These are phyloP conservation scores for Sigmodon hispidus DNA, from an alignment of 2,113 vertebrate genomes.

Conservation along the genomic window DNA sequence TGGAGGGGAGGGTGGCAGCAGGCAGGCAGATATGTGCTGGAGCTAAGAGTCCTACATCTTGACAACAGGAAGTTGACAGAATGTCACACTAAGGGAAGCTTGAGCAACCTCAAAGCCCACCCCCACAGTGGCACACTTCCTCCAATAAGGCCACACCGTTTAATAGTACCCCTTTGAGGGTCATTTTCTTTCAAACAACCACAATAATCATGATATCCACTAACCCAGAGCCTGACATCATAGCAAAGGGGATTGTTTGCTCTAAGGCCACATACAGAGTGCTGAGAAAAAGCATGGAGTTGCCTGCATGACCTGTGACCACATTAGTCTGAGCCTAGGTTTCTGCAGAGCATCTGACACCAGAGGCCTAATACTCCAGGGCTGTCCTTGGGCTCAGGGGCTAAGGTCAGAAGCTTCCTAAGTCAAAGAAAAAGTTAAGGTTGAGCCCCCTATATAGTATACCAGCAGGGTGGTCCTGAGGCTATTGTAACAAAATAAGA, in stretches of 20 bases:
- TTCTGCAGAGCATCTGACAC: background rate
- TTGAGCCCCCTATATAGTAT: background rate
- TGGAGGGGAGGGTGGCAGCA: background rate
- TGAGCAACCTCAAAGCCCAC: background rate
- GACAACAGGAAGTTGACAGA: background rate
- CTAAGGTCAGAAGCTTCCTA: background rate
- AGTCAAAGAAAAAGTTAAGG: background rate
- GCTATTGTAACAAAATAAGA: background rate
- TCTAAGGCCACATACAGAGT: background rate
- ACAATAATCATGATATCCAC: background rate
- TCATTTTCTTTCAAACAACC: background rate
- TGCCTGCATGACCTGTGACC: fast-evolving
- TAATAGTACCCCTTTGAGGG: background rate
- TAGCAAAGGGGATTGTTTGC: background rate
- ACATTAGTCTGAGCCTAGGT: background rate
- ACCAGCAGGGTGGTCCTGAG: background rate
- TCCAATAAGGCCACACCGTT: background rate
- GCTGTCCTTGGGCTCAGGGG: background rate
- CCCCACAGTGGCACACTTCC: background rate
- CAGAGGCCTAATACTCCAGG: background rate
- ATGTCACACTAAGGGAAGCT: background rate
- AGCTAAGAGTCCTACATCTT: background rate
- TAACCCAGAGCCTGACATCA: background rate
- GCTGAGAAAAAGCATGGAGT: background rate
- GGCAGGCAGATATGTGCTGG: background rate